A percentile compares a stretch with the other conserved stretches of the same genome.
Evolutionary conservation across 2,888 invertebrate genomes (phyloP).

Genomic region (Drosophila merina): DNA sequence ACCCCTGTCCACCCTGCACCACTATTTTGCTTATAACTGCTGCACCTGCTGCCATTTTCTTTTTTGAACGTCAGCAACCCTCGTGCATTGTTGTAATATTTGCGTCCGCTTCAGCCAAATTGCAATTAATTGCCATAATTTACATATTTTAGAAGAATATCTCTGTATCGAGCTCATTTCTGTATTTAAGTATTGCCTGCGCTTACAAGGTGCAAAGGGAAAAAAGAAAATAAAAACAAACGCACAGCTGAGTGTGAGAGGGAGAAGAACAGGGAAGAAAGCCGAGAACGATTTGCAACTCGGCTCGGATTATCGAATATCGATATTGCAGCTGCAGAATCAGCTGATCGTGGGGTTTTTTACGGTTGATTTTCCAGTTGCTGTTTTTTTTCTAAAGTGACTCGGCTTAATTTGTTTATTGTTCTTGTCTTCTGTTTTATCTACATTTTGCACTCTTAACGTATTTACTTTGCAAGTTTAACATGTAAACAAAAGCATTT

Average conservation of each 20-base stretch:
- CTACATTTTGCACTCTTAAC: slow-evolving; percentile 19
- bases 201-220: background rate
- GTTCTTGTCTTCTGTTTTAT: slow-evolving; percentile 20
- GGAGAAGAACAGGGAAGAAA: background rate
- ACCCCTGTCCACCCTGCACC: slow-evolving; percentile 4
- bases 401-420: slow-evolving; percentile 14
- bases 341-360: slow-evolving; percentile 55
- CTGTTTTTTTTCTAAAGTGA: background rate
- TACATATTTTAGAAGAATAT: slow-evolving; percentile 55
- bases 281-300: slow-evolving; percentile 17
- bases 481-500: slow-evolving; percentile 17
- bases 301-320: slow-evolving; percentile 30
- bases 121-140: slow-evolving; percentile 72
- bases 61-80: slow-evolving; percentile 63
- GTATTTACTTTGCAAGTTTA: slow-evolving; percentile 14
- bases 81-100: slow-evolving; percentile 42
- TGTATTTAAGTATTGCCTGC: slow-evolving; percentile 3
- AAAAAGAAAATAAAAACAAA: slow-evolving; percentile 8
- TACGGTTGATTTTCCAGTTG: slow-evolving; percentile 3
- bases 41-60: slow-evolving; percentile 77
- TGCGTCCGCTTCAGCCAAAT: slow-evolving; percentile 54
- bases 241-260: slow-evolving; percentile 24
- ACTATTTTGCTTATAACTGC: slow-evolving; percentile 51
- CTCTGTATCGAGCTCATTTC: background rate
- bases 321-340: slow-evolving; percentile 46